phyloP scores from a whole-genome alignment of 2,113 vertebrate genomes.

The Chaetodon trifascialis region DNA sequence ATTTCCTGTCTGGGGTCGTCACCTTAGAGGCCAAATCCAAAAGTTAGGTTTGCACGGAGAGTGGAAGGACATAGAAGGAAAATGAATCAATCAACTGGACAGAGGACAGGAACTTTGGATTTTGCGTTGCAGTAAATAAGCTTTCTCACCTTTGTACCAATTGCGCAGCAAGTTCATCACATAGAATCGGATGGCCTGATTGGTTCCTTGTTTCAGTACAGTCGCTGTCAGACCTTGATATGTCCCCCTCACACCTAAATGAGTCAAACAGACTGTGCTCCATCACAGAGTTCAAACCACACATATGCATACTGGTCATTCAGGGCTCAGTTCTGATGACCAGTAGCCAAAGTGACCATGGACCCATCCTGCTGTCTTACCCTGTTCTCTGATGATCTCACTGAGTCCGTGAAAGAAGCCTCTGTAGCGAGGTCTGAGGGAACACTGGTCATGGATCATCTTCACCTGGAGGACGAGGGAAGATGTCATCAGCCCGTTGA shows the following conservation, averaged over 20 bases:
- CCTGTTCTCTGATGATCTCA: conserved; percentile 86
- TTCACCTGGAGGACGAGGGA: conserved; percentile 81
- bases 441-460: conserved; percentile 88
- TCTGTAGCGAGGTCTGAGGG: conserved; percentile 82
- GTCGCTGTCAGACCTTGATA: conserved; percentile 88
- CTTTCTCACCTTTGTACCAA: conserved; percentile 86
- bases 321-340: background rate
- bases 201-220: conserved; percentile 86
- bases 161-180: conserved; percentile 86
- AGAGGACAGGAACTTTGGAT: background rate
- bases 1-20: conserved; percentile 83
- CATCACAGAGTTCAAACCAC: background rate
- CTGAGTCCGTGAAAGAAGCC: conserved; percentile 88
- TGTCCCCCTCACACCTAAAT: conserved; percentile 83
- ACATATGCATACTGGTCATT: background rate
- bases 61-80: background rate
- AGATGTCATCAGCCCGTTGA: background rate
- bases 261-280: conserved; percentile 9
- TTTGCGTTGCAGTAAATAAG: background rate
- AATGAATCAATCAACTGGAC: background rate
- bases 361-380: conserved; percentile 53
- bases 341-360: background rate
- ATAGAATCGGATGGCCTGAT: conserved; percentile 88
- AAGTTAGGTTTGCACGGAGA: background rate
- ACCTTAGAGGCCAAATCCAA: conserved; percentile 67